Evolutionary conservation across 1,140 invertebrate species (phyloP).

Genomic region (Lasioglossum albipes): DNA sequence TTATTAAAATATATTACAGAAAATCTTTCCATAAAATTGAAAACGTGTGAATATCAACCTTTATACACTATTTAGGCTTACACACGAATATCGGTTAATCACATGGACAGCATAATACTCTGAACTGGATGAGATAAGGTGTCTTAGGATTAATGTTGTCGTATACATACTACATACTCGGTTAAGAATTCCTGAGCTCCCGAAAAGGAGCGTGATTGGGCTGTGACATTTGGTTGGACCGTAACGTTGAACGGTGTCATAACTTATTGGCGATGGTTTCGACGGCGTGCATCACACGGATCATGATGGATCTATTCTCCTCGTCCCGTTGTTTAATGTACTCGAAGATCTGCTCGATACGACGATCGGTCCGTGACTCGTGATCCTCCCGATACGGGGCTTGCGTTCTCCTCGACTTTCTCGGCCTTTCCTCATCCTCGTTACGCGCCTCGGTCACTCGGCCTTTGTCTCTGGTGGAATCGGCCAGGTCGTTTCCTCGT

Average conservation of each 20-base stretch:
- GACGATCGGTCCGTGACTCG: slow-evolving; percentile 43
- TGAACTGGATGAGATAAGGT: no score
- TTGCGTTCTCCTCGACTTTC: slow-evolving; percentile 20
- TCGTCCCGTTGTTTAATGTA: slow-evolving; percentile 66
- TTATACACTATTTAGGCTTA: no score
- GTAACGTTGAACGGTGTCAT: slow-evolving; percentile 3
- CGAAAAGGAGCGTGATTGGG: no score
- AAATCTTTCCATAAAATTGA: neutral
- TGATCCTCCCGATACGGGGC: slow-evolving; percentile 8
- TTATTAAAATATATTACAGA: neutral
- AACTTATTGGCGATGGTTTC: slow-evolving; percentile 65
- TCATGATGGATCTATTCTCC: slow-evolving; percentile 65
- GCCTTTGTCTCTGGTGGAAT: slow-evolving; percentile 1
- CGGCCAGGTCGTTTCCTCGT: neutral
- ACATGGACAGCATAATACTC: no score
- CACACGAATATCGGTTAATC: no score
- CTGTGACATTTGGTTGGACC: no score
- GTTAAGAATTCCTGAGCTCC: no score
- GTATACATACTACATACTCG: no score
- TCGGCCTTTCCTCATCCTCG: slow-evolving; percentile 17
- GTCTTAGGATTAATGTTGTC: no score
- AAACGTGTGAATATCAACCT: no score
- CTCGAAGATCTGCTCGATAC: slow-evolving; percentile 64
- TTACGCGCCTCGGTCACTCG: neutral
- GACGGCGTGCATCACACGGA: slow-evolving; percentile 64